Conservation (phyloP, 2,113 vertebrate species). For the Hydropotes inermis region DNA sequence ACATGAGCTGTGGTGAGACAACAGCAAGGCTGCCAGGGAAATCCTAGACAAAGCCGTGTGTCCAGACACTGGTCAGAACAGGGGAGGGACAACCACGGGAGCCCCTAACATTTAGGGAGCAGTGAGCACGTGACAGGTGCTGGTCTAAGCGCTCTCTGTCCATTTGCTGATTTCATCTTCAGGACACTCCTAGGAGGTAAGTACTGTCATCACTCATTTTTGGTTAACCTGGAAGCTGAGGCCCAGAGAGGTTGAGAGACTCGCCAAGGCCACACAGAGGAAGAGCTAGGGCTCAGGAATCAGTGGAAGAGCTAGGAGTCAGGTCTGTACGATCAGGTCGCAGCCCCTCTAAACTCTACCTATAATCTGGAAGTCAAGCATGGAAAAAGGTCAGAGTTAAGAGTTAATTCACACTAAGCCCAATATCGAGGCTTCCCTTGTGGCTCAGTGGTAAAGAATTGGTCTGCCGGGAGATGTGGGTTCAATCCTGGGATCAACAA, state of each 20-base stretch:
- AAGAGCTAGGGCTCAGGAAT: neutral
- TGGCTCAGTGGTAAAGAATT: neutral
- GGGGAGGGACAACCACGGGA: neutral
- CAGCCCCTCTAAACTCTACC: too few species aligned
- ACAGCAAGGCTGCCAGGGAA: neutral
- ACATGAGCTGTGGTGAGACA: neutral
- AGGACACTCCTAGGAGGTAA: too few species aligned
- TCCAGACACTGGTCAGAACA: neutral
- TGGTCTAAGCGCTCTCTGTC: rapidly evolving
- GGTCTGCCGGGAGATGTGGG: neutral
- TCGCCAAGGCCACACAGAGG: neutral
- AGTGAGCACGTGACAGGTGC: neutral
- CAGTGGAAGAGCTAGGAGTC: neutral
- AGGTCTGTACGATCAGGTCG: neutral
- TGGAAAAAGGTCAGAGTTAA: neutral
- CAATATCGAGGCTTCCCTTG: neutral
- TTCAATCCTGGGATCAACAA: neutral
- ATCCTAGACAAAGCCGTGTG: neutral
- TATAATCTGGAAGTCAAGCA: neutral
- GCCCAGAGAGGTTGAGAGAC: neutral
- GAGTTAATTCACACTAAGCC: neutral
- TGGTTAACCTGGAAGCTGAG: neutral
- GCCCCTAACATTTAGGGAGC: neutral
- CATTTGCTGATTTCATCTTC: neutral
- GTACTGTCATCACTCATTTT: neutral